Evolutionary conservation across 2,797 vertebrate species (phyloP).

Genomic region (Falco columbarius): DNA sequence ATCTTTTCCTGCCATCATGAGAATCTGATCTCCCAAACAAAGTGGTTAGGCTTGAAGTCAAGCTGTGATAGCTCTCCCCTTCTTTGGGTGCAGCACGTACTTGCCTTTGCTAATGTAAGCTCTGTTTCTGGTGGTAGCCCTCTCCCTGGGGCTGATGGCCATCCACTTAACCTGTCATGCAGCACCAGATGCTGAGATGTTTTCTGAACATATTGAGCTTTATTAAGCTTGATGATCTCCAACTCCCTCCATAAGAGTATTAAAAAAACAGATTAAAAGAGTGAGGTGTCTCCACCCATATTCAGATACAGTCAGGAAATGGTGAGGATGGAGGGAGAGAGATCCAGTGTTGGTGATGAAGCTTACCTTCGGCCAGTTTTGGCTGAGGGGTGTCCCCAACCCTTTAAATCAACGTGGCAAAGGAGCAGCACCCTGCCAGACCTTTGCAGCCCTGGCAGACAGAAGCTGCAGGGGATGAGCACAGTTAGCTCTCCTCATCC

Average conservation of each 20-base stretch:
- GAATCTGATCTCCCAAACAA: background rate
- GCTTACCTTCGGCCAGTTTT: background rate
- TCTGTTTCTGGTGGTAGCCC: background rate
- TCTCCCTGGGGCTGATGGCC: background rate
- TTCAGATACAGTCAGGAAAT: background rate
- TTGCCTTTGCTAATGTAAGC: background rate
- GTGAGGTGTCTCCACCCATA: background rate
- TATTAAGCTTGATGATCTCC: background rate
- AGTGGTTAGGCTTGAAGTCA: background rate
- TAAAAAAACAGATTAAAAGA: background rate
- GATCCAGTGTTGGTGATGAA: background rate
- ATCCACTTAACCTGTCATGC: background rate
- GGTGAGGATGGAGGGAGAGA: background rate
- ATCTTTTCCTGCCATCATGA: background rate
- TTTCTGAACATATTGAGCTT: background rate
- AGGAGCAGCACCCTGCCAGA: background rate
- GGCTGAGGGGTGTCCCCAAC: background rate
- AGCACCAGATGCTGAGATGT: background rate
- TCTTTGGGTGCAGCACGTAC: fast-evolving
- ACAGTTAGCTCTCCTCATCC: background rate
- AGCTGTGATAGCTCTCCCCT: background rate
- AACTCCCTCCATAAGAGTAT: background rate
- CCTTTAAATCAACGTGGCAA: background rate
- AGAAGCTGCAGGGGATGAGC: background rate
- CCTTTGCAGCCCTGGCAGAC: background rate